Base-by-base conservation (phyloP, 1,140 invertebrate genomes). In the Muscidifurax raptorellus region DNA sequence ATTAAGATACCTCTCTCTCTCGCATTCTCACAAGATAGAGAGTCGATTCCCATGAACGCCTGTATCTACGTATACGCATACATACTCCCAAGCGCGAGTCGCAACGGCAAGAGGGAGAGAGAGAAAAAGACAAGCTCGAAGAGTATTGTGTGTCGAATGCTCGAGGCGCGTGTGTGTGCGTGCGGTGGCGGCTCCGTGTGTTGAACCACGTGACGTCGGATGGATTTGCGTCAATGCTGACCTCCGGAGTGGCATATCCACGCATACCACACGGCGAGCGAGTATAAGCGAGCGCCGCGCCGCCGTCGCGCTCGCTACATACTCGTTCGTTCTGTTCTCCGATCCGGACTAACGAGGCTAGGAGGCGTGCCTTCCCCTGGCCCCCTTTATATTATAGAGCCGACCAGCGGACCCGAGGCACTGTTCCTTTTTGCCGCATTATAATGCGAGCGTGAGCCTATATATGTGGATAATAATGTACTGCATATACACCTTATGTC, bases 141-240 rank as follows among this genome's bases (percentile, higher is more conserved):
- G 52, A n/a, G 12, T 6, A 12, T 22, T 28, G 77, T 36, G 47
- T 44, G 85, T 64, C 3, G 30, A 27, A 30, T 30, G 77, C 13
- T 9, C 30, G 59, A 2, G 18, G 36, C 27, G 71, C 12, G n/a
- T 40, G 80, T 15, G 83, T 77, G 64, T 15, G 80, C 44, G 84
- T 27, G 52, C 22, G 22, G 52, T 59, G 52, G 52, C 27, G 3
- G 22, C 66, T 69, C 27, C n/a, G 74, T 76, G 74, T 76, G 52
- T 59, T 59, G 66, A 44, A 88, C 91, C 91, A 92, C 91, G 91
- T 92, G 91, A 91, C 88, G 86, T 89, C 89, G 88, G 88, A 91
- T 91, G 90, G 90, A 92, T 91, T 92, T 92, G 90, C 91, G 91
- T 92, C 91, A 92, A 91, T 91, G 90, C 90, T 92, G 91, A 91